Percentiles rank a stretch among this genome's conserved stretches.
Evolutionary conservation across 2,113 vertebrate species (phyloP).

Genomic region (Deroptyus accipitrinus): DNA sequence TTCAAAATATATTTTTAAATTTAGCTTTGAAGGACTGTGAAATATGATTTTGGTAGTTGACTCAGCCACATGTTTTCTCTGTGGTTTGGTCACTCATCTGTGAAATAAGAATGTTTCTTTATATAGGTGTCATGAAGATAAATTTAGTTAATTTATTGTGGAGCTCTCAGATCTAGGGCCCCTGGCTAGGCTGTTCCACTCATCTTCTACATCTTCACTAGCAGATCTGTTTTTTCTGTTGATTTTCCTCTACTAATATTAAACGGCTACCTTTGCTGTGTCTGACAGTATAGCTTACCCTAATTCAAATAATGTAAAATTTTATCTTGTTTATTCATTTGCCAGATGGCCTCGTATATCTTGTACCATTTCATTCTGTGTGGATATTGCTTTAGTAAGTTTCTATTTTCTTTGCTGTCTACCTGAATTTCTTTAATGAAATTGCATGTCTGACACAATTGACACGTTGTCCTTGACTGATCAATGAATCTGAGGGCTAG

Average conservation of each 20-base stretch:
- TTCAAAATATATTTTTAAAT: not conserved
- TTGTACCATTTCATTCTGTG: not conserved
- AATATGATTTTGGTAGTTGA: not conserved
- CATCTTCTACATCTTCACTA: not conserved
- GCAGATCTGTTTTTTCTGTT: not conserved
- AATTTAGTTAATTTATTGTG: not conserved
- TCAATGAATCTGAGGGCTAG: not conserved
- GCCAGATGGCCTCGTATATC: not conserved
- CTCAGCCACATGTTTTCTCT: not conserved
- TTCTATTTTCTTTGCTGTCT: not conserved
- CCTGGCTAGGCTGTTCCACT: not conserved
- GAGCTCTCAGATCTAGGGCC: not conserved
- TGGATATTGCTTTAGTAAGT: not conserved
- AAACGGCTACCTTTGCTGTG: not conserved
- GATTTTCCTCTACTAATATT: not conserved
- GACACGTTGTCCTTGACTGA: not conserved
- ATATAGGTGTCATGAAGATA: not conserved
- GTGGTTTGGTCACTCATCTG: not conserved
- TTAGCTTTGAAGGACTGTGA: not conserved
- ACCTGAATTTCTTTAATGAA: not conserved
- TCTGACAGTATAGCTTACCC: not conserved
- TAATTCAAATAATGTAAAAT: not conserved
- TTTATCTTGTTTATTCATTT: not conserved
- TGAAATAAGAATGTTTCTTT: not conserved
- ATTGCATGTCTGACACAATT: not conserved